Percentiles rank a stretch among this genome's conserved stretches.
These are phyloP conservation scores for Festucalex cinctus DNA, from an alignment of 2,113 vertebrate genomes.

Conservation along the genomic window DNA sequence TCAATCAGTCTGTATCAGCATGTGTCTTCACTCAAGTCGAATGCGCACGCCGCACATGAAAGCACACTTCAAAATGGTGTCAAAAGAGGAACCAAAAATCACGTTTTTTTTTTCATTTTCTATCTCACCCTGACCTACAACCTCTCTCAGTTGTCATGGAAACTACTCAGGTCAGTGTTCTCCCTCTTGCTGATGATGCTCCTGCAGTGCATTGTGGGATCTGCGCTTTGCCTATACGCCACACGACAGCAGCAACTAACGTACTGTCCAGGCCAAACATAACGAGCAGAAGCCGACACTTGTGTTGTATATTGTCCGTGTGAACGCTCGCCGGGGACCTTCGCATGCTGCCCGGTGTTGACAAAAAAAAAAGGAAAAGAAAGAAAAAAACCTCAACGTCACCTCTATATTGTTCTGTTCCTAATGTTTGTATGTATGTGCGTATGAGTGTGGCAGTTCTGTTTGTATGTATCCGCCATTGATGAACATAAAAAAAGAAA, in stretches of 20 bases:
- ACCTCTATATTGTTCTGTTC: slow-evolving; percentile 71
- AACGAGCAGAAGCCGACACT: slow-evolving; percentile 48
- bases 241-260: slow-evolving; percentile 11
- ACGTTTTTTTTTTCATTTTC: slow-evolving; percentile 56
- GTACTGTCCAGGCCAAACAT: slow-evolving; percentile 42
- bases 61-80: slow-evolving; percentile 57
- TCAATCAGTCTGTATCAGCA: slow-evolving; percentile 33
- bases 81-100: slow-evolving; percentile 54
- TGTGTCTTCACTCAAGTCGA: slow-evolving; percentile 55
- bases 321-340: slow-evolving; percentile 66
- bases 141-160: slow-evolving; percentile 64
- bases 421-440: slow-evolving; percentile 66
- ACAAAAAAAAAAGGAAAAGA: not conserved
- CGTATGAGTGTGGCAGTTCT: slow-evolving; percentile 58
- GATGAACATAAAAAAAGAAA: slow-evolving; percentile 30
- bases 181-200: slow-evolving; percentile 61
- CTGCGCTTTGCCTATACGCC: slow-evolving; percentile 45
- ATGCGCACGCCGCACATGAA: slow-evolving; percentile 51
- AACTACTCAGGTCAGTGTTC: slow-evolving; percentile 73
- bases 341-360: slow-evolving; percentile 67
- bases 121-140: slow-evolving; percentile 44
- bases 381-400: slow-evolving; percentile 63
- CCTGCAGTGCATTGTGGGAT: slow-evolving; percentile 69
- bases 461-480: slow-evolving; percentile 45
- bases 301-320: slow-evolving; percentile 69